These are phyloP conservation scores for Formicarius rufipectus DNA, from an alignment of 2,113 vertebrate genomes.

Conservation along the genomic window DNA sequence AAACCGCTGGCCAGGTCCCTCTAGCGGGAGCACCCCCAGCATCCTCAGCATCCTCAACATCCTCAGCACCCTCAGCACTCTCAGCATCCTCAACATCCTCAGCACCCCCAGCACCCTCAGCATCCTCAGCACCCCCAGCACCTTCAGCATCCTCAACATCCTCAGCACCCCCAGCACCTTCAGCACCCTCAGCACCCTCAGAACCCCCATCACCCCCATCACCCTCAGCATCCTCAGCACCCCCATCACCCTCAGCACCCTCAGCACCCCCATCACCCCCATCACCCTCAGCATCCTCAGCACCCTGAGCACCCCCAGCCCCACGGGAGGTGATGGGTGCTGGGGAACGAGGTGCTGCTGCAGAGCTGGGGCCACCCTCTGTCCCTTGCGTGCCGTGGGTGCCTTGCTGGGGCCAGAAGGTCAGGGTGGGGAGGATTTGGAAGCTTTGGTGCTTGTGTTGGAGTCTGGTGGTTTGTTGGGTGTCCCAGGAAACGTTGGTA, in stretches of 20 bases:
- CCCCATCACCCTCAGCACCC: too few species aligned
- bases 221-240: background rate
- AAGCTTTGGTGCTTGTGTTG: background rate
- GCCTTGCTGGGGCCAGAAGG: background rate
- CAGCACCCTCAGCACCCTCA: background rate
- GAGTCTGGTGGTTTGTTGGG: background rate
- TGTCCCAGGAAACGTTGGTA: constrained; percentile 6
- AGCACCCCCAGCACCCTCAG: too few species aligned
- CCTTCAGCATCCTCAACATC: background rate
- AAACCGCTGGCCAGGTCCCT: background rate
- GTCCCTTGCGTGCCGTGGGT: background rate
- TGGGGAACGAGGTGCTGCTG: accelerated
- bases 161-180: too few species aligned
- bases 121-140: background rate
- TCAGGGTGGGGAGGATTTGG: background rate
- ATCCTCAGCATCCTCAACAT: background rate
- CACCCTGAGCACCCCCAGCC: too few species aligned
- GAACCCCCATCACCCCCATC: too few species aligned
- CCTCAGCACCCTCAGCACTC: too few species aligned
- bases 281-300: background rate
- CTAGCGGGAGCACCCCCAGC: background rate
- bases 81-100: background rate
- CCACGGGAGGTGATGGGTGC: background rate
- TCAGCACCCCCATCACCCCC: background rate
- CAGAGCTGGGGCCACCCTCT: too few species aligned